phyloP scores from a whole-genome alignment of 2,797 vertebrate species.

The Neostethus bicornis region DNA sequence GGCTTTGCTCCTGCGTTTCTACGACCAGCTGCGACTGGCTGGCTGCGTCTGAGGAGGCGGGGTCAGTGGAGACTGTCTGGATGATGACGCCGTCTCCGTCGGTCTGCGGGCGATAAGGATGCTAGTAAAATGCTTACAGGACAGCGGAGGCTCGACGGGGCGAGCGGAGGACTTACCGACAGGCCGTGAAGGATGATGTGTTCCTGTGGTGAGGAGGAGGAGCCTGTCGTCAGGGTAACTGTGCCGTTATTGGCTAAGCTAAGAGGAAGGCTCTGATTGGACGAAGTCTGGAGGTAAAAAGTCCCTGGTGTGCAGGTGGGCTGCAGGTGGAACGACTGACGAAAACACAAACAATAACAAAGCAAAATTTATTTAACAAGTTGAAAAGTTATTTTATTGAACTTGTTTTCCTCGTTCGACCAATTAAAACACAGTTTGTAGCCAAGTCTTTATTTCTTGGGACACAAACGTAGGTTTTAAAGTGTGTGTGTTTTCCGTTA shows the following conservation, averaged over 20 bases:
- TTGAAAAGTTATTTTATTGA: too few species aligned
- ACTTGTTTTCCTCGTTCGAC: too few species aligned
- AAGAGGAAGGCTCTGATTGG: conserved; percentile 91
- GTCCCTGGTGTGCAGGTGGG: conserved; percentile 95
- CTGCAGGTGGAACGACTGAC: conserved; percentile 95
- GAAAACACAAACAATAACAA: conserved; percentile 14
- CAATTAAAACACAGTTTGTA: too few species aligned
- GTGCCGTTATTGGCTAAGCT: conserved; percentile 87
- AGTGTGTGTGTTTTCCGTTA: conserved; percentile 71
- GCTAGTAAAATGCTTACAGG: not conserved
- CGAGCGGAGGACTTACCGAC: conserved; percentile 79
- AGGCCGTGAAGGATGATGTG: conserved; percentile 98
- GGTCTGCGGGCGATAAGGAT: conserved; percentile 71
- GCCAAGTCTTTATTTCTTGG: too few species aligned
- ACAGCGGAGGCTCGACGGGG: not conserved
- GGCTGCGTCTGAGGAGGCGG: conserved; percentile 80
- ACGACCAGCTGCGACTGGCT: conserved; percentile 85
- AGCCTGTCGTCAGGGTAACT: conserved; percentile 87
- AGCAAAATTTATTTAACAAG: too few species aligned
- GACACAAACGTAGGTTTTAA: not conserved
- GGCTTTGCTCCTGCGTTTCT: conserved; percentile 75
- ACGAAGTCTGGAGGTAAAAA: conserved; percentile 92
- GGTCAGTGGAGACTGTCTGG: conserved; percentile 90
- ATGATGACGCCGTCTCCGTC: conserved; percentile 95
- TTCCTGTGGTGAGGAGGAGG: conserved; percentile 92